Percentiles rank a stretch among this genome's conserved stretches.
Evolutionary conservation across 2,888 invertebrate species (phyloP).

Genomic region (Oxycera nigricornis): DNA sequence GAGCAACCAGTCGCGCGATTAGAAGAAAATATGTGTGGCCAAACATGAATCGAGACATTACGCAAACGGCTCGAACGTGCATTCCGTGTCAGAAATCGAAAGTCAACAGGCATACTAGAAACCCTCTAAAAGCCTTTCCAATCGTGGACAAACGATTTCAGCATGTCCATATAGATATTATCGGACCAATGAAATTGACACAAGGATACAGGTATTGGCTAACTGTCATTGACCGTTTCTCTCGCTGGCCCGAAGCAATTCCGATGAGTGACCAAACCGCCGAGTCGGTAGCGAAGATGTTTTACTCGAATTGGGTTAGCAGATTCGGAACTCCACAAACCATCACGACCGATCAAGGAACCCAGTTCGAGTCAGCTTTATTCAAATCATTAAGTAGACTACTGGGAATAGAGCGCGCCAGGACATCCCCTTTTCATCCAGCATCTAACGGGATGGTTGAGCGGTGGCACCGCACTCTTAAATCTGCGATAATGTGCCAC

Average conservation of each 20-base stretch:
- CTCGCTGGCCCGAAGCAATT: conserved; percentile 53
- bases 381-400: not conserved
- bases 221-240: conserved; percentile 48
- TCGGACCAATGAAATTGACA: not conserved
- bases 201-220: not conserved
- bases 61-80: too few species aligned
- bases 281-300: not conserved
- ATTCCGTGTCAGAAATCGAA: conserved; percentile 2
- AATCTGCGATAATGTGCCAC: not conserved
- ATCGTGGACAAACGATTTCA: not conserved
- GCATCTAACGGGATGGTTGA: not conserved
- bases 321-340: not conserved
- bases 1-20: not conserved
- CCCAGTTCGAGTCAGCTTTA: not conserved
- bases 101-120: not conserved
- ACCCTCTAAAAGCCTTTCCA: not conserved
- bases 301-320: not conserved
- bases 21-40: not conserved
- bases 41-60: not conserved
- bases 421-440: not conserved
- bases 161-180: not conserved
- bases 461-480: not conserved
- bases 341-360: not conserved
- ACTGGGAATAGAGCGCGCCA: not conserved
- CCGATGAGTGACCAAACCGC: conserved; percentile 46